Conservation (phyloP, 2,113 vertebrate genomes). For the Spea bombifrons region DNA sequence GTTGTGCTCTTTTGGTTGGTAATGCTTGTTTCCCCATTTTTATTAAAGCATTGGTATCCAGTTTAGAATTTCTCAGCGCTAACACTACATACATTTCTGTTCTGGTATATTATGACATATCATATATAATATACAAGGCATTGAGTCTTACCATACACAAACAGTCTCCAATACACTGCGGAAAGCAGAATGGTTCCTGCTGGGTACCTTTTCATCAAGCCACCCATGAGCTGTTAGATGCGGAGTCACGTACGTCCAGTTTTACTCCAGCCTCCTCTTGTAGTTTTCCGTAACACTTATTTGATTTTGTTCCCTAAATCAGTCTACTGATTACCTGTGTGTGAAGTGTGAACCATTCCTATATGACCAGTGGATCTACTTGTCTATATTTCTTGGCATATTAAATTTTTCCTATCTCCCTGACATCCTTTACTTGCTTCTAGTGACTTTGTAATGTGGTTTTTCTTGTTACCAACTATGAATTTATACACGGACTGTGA, state of each 20-base stretch:
- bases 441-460: background rate
- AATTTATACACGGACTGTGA: slow-evolving; percentile 7
- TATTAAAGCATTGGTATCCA: too few relatives aligned
- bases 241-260: background rate
- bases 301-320: background rate
- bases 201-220: background rate
- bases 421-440: background rate
- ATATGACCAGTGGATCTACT: too few relatives aligned
- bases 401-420: too few relatives aligned
- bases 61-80: too few relatives aligned
- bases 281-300: background rate
- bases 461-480: background rate
- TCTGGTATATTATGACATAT: background rate
- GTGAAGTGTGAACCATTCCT: too few relatives aligned
- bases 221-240: background rate
- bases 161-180: background rate
- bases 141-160: slow-evolving; percentile 17
- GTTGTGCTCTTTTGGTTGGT: too few relatives aligned
- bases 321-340: background rate
- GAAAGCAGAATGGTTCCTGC: background rate
- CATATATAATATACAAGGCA: background rate
- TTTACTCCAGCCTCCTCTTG: background rate
- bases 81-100: too few relatives aligned
- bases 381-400: too few relatives aligned
- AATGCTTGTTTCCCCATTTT: too few relatives aligned